phyloP scores from a whole-genome alignment of 2,113 vertebrate species.

The Prunella fulvescens region DNA sequence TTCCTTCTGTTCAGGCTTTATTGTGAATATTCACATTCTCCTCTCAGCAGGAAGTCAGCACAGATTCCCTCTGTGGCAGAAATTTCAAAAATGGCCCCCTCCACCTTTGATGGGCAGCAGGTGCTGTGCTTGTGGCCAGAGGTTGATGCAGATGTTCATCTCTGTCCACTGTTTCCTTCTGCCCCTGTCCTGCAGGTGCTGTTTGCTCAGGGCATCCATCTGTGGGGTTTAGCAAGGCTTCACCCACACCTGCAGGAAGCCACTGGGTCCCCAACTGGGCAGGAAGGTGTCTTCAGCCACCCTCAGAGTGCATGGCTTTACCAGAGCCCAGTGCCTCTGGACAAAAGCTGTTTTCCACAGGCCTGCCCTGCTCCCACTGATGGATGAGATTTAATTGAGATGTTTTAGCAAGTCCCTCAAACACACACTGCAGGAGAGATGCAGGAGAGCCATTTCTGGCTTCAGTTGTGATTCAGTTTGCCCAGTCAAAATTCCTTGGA shows the following conservation, averaged over 20 bases:
- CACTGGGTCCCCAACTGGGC: neutral
- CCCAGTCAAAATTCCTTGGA: neutral
- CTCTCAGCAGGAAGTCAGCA: neutral
- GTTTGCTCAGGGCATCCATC: neutral
- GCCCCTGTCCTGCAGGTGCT: neutral
- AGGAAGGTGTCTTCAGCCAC: neutral
- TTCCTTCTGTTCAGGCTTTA: neutral
- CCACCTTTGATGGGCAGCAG: neutral
- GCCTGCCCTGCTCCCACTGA: neutral
- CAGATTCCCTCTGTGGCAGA: neutral
- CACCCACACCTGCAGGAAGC: neutral
- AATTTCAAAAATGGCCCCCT: neutral
- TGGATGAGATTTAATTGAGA: neutral
- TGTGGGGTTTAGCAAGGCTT: neutral
- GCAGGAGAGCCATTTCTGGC: neutral
- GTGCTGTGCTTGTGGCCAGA: neutral
- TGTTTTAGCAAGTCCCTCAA: neutral
- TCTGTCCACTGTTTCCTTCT: neutral
- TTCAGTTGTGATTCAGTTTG: neutral
- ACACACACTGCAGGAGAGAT: neutral
- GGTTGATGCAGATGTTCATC: neutral
- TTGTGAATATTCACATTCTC: constrained; percentile 29
- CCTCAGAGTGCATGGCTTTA: neutral
- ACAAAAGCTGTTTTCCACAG: neutral
- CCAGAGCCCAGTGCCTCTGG: neutral